A percentile compares a stretch with the other conserved stretches of the same genome.
Evolutionary conservation across 2,888 invertebrate genomes (phyloP).

Genomic region (Congeria kusceri): DNA sequence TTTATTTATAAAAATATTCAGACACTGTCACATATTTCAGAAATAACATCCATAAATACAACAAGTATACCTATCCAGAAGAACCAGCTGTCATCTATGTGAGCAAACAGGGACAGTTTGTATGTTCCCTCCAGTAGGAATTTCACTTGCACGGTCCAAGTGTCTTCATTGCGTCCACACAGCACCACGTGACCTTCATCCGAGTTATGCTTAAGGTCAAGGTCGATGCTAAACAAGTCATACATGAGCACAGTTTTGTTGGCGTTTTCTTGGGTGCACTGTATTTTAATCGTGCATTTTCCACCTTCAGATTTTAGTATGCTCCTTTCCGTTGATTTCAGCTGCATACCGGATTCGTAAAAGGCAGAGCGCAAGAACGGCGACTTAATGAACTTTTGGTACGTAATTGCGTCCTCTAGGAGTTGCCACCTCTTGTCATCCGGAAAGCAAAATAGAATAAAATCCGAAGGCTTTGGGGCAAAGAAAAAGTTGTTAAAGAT

Average conservation of each 20-base stretch:
- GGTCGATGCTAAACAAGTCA: constrained; percentile 59
- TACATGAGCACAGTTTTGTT: constrained; percentile 61
- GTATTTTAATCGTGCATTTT: constrained; percentile 57
- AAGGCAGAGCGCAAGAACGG: constrained; percentile 77
- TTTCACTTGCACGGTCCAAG: constrained; percentile 62
- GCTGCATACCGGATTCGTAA: constrained; percentile 66
- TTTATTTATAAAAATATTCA: too few species aligned
- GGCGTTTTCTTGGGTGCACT: constrained; percentile 34
- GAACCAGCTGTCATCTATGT: constrained; percentile 52
- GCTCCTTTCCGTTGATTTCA: constrained; percentile 64
- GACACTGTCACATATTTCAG: too few species aligned
- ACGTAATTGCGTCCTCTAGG: constrained; percentile 56
- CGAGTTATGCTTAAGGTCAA: constrained; percentile 32
- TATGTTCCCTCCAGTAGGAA: constrained; percentile 74
- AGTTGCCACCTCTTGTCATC: constrained; percentile 76
- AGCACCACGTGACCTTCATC: constrained; percentile 52
- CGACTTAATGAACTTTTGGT: constrained; percentile 67
- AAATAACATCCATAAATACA: too few species aligned
- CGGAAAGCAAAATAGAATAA: constrained; percentile 77
- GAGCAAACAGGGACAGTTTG: constrained; percentile 74
- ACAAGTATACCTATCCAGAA: constrained; percentile 50
- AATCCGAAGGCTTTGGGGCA: constrained; percentile 75
- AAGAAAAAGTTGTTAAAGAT: constrained; percentile 78
- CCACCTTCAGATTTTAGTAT: constrained; percentile 67
- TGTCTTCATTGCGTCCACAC: constrained; percentile 58